Base-by-base conservation (phyloP, 2,888 invertebrate species). In the Eucera pruinosa region DNA sequence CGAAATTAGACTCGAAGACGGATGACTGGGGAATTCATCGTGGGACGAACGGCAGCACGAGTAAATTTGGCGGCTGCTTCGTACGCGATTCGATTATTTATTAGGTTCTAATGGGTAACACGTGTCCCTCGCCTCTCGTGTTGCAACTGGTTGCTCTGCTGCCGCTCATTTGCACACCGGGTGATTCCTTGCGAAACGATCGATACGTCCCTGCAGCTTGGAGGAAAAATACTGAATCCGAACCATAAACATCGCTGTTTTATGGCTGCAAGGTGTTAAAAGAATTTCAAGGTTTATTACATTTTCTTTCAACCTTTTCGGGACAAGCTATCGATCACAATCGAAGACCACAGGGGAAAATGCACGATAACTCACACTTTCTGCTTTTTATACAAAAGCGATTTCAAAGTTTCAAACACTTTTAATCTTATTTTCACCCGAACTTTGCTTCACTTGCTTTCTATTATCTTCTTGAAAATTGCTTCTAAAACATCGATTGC, bases 71-170 rank as follows among this genome's bases (percentile, higher is more conserved):
- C 74, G 18, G 25, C 72, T 65, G 33, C 18, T 64, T 62, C 70
- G 78, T 74, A 69, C 74, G 79, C 86, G 85, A 83, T 86, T 87
- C 86, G 84, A 89, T 85, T 88, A 89, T 85, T 82, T 73, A 69
- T 81, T 80, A 71, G 67, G 54, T 23, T 43, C 67, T 82, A 82
- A 81, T 64, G 66, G 57, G 60, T 48, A 45, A 55, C 80, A 75
- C 61, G 71, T 78, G 80, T 68, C 41, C 2, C 27, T 47, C n/a
- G 57, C 58, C 36, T 48, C 67, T 62, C 57, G 50, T 27, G 39
- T 66, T 67, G 54, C 41, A 58, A 66, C 36, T 13, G 33, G 23
- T 33, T 23, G n/a, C 11, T 23, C 11, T 39, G 9, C 25, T 1
- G 36, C 13, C 3, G 45, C 33, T 41, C 33, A 3, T 57, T 52